Percentiles rank a stretch among this genome's conserved stretches.
phyloP scores from a whole-genome alignment of 2,113 vertebrate genomes.

The Semicossyphus pulcher region DNA sequence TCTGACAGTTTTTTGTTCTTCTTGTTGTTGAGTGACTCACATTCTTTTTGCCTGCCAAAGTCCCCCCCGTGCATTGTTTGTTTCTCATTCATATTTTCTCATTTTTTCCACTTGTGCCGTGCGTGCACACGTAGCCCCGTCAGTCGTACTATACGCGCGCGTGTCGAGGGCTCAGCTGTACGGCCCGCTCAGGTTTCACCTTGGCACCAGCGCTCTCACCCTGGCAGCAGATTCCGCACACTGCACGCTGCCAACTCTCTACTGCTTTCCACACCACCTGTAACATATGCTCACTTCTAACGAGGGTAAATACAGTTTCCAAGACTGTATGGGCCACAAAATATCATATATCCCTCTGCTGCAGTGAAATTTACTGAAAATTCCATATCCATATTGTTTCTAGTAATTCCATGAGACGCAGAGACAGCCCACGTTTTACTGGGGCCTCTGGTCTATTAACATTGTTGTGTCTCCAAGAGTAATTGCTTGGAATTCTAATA shows the following conservation, averaged over 20 bases:
- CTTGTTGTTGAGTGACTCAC: slow-evolving; percentile 40
- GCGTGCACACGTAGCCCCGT: slow-evolving; percentile 43
- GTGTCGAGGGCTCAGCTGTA: slow-evolving; percentile 65
- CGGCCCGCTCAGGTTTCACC: slow-evolving; percentile 71
- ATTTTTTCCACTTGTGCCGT: slow-evolving; percentile 25
- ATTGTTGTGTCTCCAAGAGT: slow-evolving; percentile 16
- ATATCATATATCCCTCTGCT: slow-evolving; percentile 63
- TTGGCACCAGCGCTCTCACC: slow-evolving; percentile 66
- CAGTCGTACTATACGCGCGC: slow-evolving; percentile 28
- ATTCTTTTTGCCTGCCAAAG: slow-evolving; percentile 22
- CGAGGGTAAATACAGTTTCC: slow-evolving; percentile 66
- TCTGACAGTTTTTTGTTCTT: slow-evolving; percentile 18
- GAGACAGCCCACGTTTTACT: slow-evolving; percentile 31
- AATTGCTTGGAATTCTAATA: slow-evolving; percentile 23
- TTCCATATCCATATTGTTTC: slow-evolving; percentile 47
- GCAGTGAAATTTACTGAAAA: slow-evolving; percentile 45
- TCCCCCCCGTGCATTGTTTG: slow-evolving; percentile 34
- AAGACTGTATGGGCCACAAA: slow-evolving; percentile 53
- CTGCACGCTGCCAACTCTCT: slow-evolving; percentile 56
- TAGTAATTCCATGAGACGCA: slow-evolving; percentile 21
- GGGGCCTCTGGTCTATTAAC: slow-evolving; percentile 13
- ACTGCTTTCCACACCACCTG: slow-evolving; percentile 78
- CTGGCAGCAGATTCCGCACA: slow-evolving; percentile 71
- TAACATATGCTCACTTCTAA: slow-evolving; percentile 77
- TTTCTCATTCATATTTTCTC: slow-evolving; percentile 53